Conservation (phyloP, 2,888 invertebrate genomes). For the Bembecia ichneumoniformis region DNA sequence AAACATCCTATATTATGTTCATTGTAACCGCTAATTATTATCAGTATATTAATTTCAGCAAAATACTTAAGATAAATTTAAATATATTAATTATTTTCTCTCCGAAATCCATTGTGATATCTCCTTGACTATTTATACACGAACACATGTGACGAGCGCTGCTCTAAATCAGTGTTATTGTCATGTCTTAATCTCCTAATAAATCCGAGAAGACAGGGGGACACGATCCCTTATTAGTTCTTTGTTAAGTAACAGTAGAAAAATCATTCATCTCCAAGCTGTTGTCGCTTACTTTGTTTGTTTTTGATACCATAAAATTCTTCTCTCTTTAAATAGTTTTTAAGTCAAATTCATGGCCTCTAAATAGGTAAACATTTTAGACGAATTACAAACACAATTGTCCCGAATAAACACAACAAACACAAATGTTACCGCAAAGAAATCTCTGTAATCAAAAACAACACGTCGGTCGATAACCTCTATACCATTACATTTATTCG, state of each 20-base stretch:
- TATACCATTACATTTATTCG: conserved; percentile 20
- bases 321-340: no score
- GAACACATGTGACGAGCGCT: conserved; percentile 44
- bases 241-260: conserved; percentile 17
- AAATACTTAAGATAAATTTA: no score
- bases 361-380: no score
- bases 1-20: no score
- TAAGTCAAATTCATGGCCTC: no score
- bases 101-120: neutral
- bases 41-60: no score
- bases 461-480: conserved; percentile 40
- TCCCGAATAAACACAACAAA: conserved; percentile 1
- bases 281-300: conserved; percentile 3
- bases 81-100: no score
- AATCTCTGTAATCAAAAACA: conserved; percentile 22
- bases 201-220: conserved; percentile 22
- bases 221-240: conserved; percentile 22
- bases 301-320: no score
- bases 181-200: conserved; percentile 43
- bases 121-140: conserved; percentile 19
- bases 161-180: conserved; percentile 44
- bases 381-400: neutral
- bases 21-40: no score
- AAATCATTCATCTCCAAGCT: conserved; percentile 10
- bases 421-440: conserved; percentile 10